Conservation (phyloP, 2,113 vertebrate genomes). For the Clinocottus analis region DNA sequence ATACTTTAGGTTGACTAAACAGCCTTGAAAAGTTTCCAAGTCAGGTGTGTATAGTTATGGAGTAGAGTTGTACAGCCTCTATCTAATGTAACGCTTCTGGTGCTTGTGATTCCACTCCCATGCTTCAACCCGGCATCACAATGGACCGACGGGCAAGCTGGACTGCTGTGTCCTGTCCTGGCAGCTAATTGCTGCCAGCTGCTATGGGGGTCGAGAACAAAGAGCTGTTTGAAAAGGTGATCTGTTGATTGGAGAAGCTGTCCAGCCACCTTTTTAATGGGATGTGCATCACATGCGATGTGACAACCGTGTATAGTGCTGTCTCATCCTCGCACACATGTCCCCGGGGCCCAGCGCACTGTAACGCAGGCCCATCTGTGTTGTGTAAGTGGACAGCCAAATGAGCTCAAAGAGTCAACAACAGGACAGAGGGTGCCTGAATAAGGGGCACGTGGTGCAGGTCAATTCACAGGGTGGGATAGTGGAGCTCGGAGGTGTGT, state of each 20-base stretch:
- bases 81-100: conserved; percentile 59
- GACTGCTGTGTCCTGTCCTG: conserved; percentile 76
- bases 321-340: conserved; percentile 44
- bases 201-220: conserved; percentile 77
- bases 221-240: conserved; percentile 83
- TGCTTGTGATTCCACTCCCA: conserved; percentile 50
- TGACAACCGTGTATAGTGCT: conserved; percentile 79
- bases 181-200: conserved; percentile 85
- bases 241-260: conserved; percentile 78
- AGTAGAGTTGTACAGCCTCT: conserved; percentile 24
- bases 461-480: background rate
- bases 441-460: background rate
- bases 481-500: conserved; percentile 2
- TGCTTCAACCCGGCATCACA: conserved; percentile 59
- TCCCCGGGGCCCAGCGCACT: conserved; percentile 48
- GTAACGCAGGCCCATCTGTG: conserved; percentile 66
- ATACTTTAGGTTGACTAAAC: background rate
- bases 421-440: conserved; percentile 7
- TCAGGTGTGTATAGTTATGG: conserved; percentile 1
- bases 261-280: conserved; percentile 73
- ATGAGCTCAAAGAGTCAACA: conserved; percentile 22
- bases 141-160: conserved; percentile 72
- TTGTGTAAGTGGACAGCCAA: conserved; percentile 29
- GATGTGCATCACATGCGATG: conserved; percentile 80
- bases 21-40: conserved; percentile 13